These are phyloP conservation scores for Listronotus oregonensis DNA, from an alignment of 1,140 invertebrate species.

Conservation along the genomic window DNA sequence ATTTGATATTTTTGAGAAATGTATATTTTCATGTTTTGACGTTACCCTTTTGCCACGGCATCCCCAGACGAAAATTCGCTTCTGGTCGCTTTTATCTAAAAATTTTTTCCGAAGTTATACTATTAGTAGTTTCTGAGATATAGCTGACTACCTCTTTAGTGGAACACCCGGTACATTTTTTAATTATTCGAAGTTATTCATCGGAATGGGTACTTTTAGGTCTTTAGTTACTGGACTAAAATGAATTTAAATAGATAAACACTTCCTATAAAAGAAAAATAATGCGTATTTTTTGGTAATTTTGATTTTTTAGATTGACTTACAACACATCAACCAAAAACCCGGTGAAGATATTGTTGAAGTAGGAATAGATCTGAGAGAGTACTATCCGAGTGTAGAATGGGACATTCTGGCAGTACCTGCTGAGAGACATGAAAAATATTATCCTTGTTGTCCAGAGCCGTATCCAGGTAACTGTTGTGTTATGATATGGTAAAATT, in stretches of 20 bases:
- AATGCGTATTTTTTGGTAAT: conserved; percentile 3
- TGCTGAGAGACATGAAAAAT: conserved; percentile 86
- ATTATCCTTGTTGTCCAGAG: conserved; percentile 86
- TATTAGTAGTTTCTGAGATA: too few species aligned
- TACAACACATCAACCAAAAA: conserved; percentile 88
- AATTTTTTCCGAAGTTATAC: too few species aligned
- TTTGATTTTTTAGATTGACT: conserved; percentile 72
- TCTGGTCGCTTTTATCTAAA: not conserved
- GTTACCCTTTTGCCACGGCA: too few species aligned
- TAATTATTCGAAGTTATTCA: too few species aligned
- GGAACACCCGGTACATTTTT: too few species aligned
- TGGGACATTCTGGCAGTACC: conserved; percentile 97
- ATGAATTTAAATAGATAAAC: not conserved
- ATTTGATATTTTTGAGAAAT: too few species aligned
- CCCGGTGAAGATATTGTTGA: conserved; percentile 79
- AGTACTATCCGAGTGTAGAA: conserved; percentile 95
- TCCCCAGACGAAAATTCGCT: not conserved
- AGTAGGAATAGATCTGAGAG: conserved; percentile 88
- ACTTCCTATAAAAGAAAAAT: conserved; percentile 7
- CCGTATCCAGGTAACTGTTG: conserved; percentile 75
- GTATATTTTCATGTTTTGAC: too few species aligned
- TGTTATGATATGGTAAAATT: not conserved
- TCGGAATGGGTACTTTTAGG: too few species aligned
- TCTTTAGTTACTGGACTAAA: not conserved
- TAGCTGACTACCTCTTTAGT: too few species aligned